Base-by-base conservation (phyloP, 2,113 vertebrate genomes). In the Pelecanoides urinatrix region DNA sequence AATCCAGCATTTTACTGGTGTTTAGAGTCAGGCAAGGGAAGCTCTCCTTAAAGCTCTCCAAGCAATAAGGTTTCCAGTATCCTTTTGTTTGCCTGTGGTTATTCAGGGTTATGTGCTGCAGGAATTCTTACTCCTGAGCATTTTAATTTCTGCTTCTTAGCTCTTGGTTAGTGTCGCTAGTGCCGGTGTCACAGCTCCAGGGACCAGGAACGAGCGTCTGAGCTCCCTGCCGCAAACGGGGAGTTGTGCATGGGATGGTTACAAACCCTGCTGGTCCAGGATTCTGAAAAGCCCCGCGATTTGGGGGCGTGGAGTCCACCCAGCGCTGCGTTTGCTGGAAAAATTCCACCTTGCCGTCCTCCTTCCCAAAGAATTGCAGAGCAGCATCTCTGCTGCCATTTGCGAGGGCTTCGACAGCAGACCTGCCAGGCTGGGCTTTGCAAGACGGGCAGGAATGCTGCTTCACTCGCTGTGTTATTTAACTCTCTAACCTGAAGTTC, bases 261-360 rank as follows among this genome's bases (percentile, higher is more conserved):
- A 2, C 56, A 25, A 16, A 25, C 8, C 27, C 26, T 1, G 1
- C 32, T 3, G 52, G 4, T 2, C 22, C 36, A 2, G 75, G 45
- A 19, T 23, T 9, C 23, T 2, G 32, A 2, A 6, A 21, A 63
- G 12, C 30, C 4, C 49, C 1, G 0, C 1, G n/a, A 6, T 6
- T 5, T 18, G 47, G 34, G 44, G 81, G 8, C 32, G 53, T 2
- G 6, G 45, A 6, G 29, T 18, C 40, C 55, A 34, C 47, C 34
- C 25, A 32, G 26, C 2, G 3, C 75, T 16, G 29, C 2, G 3
- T 47, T 36, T 3, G 55, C 62, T 85, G 67, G 47, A 44, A 27
- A 19, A 47, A 25, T 27, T 21, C 76, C 65, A 30, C 38, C 19
- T 40, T 8, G 26, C 47, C 17, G 7, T 21, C 23, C 29, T 44